A percentile compares a stretch with the other conserved stretches of the same genome.
These are phyloP conservation scores for Meandrina meandrites DNA, from an alignment of 92 coral and sea anemone genomes.

Conservation along the genomic window DNA sequence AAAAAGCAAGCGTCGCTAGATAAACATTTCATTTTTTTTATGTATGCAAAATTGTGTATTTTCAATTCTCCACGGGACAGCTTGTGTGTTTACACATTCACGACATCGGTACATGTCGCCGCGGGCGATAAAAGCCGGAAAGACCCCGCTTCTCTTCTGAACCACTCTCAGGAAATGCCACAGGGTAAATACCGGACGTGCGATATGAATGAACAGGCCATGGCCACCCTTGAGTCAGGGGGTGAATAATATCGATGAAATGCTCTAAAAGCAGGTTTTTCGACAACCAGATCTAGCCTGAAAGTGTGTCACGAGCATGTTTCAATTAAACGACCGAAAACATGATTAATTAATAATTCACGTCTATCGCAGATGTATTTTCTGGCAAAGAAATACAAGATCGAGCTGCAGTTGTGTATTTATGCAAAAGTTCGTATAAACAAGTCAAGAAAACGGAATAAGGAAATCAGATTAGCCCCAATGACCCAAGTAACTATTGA, in stretches of 20 bases:
- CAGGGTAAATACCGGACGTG: not conserved
- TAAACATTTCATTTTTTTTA: not conserved
- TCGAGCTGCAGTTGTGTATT: not conserved
- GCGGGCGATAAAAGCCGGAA: not conserved
- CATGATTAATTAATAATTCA: not conserved
- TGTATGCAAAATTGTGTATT: not conserved
- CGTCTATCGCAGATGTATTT: not conserved
- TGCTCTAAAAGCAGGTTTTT: not conserved
- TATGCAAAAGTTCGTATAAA: not conserved
- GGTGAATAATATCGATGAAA: slow-evolving; percentile 5
- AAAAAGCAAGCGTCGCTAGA: not conserved
- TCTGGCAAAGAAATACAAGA: not conserved
- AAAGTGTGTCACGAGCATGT: not conserved
- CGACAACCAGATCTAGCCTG: not conserved
- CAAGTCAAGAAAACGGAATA: not conserved
- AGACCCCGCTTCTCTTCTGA: not conserved
- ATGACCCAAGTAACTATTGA: not conserved
- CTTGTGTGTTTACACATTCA: not conserved
- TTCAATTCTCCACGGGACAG: not conserved
- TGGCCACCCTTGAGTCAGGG: not conserved
- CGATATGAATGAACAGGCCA: not conserved
- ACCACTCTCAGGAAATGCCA: slow-evolving; percentile 4
- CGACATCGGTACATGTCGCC: not conserved
- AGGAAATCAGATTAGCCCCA: not conserved
- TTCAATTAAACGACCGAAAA: not conserved